Conservation (phyloP, 1,140 invertebrate genomes). For the Campoletis sonorensis region DNA sequence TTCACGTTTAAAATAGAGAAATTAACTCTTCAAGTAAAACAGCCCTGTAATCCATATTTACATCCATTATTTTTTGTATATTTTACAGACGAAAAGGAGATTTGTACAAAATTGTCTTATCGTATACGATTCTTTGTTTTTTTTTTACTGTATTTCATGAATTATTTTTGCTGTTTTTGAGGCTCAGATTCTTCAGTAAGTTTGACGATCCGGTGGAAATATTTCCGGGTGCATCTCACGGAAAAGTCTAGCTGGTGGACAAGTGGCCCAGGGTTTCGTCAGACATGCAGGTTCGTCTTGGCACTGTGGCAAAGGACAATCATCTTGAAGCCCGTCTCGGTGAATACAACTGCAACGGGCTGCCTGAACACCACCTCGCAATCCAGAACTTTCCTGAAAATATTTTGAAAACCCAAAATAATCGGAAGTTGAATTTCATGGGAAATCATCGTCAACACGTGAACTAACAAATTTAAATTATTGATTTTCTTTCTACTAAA, state of each 20-base stretch:
- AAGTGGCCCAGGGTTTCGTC: conserved; percentile 80
- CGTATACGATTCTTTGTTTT: neutral
- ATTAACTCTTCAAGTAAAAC: too few relatives aligned
- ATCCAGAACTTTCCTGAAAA: conserved; percentile 73
- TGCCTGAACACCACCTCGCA: conserved; percentile 81
- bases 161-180: neutral
- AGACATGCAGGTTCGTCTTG: conserved; percentile 81
- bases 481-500: too few relatives aligned
- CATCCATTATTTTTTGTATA: neutral
- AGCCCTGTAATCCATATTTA: too few relatives aligned
- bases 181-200: too few relatives aligned
- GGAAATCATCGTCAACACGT: too few relatives aligned
- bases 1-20: too few relatives aligned
- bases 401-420: neutral
- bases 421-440: neutral
- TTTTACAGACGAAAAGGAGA: too few relatives aligned
- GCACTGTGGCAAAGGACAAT: conserved; percentile 81
- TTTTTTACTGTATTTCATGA: neutral
- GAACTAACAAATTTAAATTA: too few relatives aligned
- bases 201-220: neutral
- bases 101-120: neutral
- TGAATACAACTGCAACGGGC: conserved; percentile 83
- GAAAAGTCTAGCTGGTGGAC: conserved; percentile 76
- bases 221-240: conserved; percentile 7
- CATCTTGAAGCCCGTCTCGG: conserved; percentile 84